Evolutionary conservation across 2,113 vertebrate genomes (phyloP).

Genomic region (Tautogolabrus adspersus): DNA sequence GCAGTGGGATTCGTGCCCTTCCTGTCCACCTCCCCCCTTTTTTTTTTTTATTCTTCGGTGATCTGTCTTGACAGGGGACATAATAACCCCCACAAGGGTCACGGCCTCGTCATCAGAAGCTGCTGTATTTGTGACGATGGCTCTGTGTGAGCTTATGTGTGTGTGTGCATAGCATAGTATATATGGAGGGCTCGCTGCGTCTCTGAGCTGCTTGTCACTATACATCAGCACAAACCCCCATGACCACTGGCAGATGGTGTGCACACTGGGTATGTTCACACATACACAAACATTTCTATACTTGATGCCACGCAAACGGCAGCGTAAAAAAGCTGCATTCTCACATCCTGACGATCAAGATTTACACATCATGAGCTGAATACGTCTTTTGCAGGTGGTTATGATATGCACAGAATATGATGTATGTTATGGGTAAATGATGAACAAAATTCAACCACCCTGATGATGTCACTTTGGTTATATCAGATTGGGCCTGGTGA

Average conservation of each 20-base stretch:
- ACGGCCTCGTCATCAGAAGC: conserved; percentile 31
- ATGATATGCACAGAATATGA: neutral
- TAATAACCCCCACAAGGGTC: conserved; percentile 50
- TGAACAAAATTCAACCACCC: too few relatives aligned
- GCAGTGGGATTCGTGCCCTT: conserved; percentile 6
- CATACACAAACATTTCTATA: neutral
- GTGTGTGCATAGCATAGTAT: conserved; percentile 17
- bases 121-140: conserved; percentile 42
- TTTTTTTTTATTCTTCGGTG: conserved; percentile 31
- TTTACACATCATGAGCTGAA: neutral
- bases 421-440: too few relatives aligned
- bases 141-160: conserved; percentile 38
- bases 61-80: conserved; percentile 56
- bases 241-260: conserved; percentile 42
- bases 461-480: too few relatives aligned
- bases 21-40: conserved; percentile 1
- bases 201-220: conserved; percentile 52
- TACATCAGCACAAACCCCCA: conserved; percentile 45
- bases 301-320: neutral
- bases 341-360: neutral
- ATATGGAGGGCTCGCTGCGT: conserved; percentile 17
- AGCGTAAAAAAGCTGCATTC: neutral
- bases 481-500: neutral
- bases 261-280: neutral
- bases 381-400: neutral